Conservation (phyloP, 2,888 invertebrate genomes). For the Hymenopus coronatus region DNA sequence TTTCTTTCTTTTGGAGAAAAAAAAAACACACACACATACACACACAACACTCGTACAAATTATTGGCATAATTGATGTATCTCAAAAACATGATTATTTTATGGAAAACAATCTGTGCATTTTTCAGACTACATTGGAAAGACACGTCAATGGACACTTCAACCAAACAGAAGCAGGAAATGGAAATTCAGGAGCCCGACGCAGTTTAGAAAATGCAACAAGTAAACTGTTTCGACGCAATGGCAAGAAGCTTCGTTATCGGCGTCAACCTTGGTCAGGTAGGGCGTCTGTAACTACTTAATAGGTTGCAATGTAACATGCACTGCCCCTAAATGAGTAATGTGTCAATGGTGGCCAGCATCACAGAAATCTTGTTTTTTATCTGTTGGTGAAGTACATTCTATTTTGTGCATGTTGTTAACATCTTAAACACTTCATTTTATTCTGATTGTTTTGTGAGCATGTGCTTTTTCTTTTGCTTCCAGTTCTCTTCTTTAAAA, state of each 20-base stretch:
- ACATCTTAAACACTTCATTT: background rate
- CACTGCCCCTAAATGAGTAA: background rate
- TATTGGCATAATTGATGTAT: too few relatives aligned
- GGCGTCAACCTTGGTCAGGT: slow-evolving; percentile 90
- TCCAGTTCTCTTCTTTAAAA: background rate
- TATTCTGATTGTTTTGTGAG: background rate
- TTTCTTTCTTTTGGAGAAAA: too few relatives aligned
- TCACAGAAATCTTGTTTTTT: background rate
- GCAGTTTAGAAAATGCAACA: slow-evolving; percentile 67
- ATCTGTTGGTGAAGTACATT: background rate
- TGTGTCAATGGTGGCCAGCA: background rate
- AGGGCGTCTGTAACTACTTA: slow-evolving; percentile 41
- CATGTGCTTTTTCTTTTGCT: background rate
- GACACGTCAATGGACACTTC: slow-evolving; percentile 93
- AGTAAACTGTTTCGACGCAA: slow-evolving; percentile 81
- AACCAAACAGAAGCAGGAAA: slow-evolving; percentile 60
- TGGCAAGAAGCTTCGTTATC: slow-evolving; percentile 82
- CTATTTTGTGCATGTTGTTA: background rate
- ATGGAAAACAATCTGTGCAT: slow-evolving; percentile 20
- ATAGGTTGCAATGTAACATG: background rate
- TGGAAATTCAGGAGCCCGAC: slow-evolving; percentile 58
- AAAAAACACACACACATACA: too few relatives aligned
- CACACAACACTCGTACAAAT: too few relatives aligned
- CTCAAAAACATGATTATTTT: too few relatives aligned
- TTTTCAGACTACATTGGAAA: slow-evolving; percentile 74